Base-by-base conservation (phyloP, 1,140 invertebrate species). In the Saccostrea cuccullata region DNA sequence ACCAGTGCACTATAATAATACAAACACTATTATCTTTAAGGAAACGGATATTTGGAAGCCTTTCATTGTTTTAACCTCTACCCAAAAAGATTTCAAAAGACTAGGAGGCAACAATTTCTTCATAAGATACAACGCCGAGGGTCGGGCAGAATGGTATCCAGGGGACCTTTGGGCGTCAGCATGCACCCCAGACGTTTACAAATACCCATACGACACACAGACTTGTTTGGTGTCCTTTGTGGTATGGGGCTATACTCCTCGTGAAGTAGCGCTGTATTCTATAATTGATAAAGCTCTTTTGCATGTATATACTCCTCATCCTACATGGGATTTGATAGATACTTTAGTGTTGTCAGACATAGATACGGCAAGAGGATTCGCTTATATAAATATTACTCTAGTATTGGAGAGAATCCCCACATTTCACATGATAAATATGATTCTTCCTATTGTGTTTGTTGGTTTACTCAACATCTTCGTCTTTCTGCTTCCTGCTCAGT, bases 371-470 rank as follows among this genome's bases (percentile, higher is more conserved):
- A 17, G 12, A 47, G 12, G 11, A 26, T 36, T 84, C 2, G 15
- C 26, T 11, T 20, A 47, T 36, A 60, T 87, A 13, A 40, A 67
- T 15, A 84, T 87, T 26, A 67, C 17, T 12, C 12, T 87, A 13
- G 13, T n/a, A 6, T 23, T 89, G 23, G 64, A 85, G 82, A 23
- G 88, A 26, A 87, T 82, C 9, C 8, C 83, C 17, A 64, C 82
- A 2, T 89, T 87, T 55, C 84, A 55, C 36, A 23, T 89, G 12
- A n/a, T 89, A 5, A 87, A 84, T 55, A 55, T 89, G 55, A 87
- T 89, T 60, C 64, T 89, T 9, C 86, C 88, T 11, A 85, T 89
- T 5, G 60, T 55, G 9, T 20, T 82, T 12, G 84, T 89, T 64
- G 82, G 82, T 4, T 26, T 89, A 23, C 55, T 87, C 3, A 89